Evolutionary conservation across 2,888 invertebrate species (phyloP), one percentile per base, ranked within the genome.

Genomic region (Orchestes rusci): DNA sequence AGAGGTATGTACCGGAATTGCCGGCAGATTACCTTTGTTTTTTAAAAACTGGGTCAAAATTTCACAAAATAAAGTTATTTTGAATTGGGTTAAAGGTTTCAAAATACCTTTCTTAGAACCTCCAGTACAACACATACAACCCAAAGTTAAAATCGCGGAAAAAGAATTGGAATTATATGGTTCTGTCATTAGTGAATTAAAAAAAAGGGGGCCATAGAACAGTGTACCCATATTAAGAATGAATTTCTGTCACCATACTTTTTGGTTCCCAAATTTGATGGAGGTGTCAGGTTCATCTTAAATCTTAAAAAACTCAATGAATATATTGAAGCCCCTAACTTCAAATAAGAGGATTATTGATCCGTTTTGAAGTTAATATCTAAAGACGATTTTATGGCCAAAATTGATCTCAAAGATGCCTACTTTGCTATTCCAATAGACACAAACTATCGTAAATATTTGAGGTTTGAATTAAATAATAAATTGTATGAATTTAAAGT

Each of bases 271-370:
- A 43, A 43, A n/a, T n/a, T 37, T 10, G 33, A 30, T 18, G 37
- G 43, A 7, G 36, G 16, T 32, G 12, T 28, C 18, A 19, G 56
- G 4, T 51, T 59, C 33, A 56, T 58, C 39, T 44, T 23, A 23
- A 23, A 23, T 23, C 23, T 23, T 7, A 20, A 20, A 8, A 18
- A 20, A 12, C 31, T 12, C 31, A 31, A 12, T 13, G n/a, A 23
- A 23, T 23, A 23, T 10, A 23, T 23, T 23, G 10, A n/a, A 7
- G 23, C 23, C 23, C 4, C 50, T 15, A 56, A 59, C 45, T 59
- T 60, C 35, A 56, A 60, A 48, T 45, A 57, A 19, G 56, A 59
- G 36, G 55, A 58, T 43, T 50, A 44, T 27, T 47, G 51, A 42
- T 54, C 56, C 0, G 54, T 53, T 1, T 34, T 36, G 8, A 44